Evolutionary conservation across 1,140 invertebrate species (phyloP).

Genomic region (Camponotus vicinus): DNA sequence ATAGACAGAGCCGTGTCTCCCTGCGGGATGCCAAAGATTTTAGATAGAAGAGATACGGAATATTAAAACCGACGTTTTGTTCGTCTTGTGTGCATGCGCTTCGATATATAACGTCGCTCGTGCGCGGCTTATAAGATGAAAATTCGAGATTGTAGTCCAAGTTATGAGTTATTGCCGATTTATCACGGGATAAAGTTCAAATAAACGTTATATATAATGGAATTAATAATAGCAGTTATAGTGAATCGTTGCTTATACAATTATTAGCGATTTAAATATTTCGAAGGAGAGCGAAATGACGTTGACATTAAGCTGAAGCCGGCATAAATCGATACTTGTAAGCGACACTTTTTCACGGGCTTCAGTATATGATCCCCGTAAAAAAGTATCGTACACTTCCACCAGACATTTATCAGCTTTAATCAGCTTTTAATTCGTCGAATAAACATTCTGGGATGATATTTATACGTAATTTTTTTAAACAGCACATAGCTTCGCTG

Average conservation of each 20-base stretch:
- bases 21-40: constrained; percentile 78
- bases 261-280: constrained; percentile 44
- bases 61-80: constrained; percentile 79
- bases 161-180: constrained; percentile 24
- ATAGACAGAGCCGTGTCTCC: constrained; percentile 76
- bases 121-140: constrained; percentile 48
- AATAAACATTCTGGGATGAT: background rate
- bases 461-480: background rate
- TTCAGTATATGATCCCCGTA: constrained; percentile 45
- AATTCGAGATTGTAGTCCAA: constrained; percentile 45
- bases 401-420: background rate
- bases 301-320: constrained; percentile 61
- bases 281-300: constrained; percentile 8
- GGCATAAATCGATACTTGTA: constrained; percentile 57
- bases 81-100: constrained; percentile 60
- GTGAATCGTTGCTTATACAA: background rate
- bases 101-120: constrained; percentile 51
- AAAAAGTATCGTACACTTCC: background rate
- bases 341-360: constrained; percentile 53
- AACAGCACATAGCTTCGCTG: background rate
- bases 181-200: background rate
- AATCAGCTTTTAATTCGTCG: background rate
- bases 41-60: constrained; percentile 78
- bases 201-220: background rate
- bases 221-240: background rate